Percentiles rank a stretch among this genome's conserved stretches.
Conservation (phyloP, 2,797 vertebrate species). For the Muscicapa striata region DNA sequence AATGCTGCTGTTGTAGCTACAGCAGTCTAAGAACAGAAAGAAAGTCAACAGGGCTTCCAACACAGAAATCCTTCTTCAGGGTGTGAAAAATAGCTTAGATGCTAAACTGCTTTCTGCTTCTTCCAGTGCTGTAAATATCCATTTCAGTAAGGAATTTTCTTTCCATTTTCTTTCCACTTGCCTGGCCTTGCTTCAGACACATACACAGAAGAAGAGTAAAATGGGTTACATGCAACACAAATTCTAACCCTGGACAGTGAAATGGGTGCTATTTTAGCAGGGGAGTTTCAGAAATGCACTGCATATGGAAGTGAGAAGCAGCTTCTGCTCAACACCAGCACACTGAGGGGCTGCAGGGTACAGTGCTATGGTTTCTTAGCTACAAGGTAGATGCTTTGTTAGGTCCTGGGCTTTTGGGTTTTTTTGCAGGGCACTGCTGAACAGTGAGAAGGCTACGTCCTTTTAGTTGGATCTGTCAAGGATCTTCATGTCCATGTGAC, state of each 20-base stretch:
- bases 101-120: background rate
- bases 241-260: background rate
- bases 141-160: background rate
- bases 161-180: background rate
- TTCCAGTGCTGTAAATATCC: background rate
- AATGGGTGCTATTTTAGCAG: background rate
- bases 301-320: background rate
- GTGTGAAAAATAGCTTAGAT: background rate
- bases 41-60: background rate
- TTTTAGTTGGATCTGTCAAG: background rate
- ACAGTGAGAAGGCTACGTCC: background rate
- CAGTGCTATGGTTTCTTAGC: background rate
- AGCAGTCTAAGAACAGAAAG: background rate
- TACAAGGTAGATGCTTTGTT: background rate
- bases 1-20: background rate
- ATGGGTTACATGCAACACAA: background rate
- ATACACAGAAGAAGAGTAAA: background rate
- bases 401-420: background rate
- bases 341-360: fast-evolving
- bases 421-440: background rate
- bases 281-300: background rate
- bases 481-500: background rate
- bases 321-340: background rate
- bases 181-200: background rate
- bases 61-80: background rate